phyloP scores from a whole-genome alignment of 2,113 vertebrate species.

The Oxyruncus cristatus region DNA sequence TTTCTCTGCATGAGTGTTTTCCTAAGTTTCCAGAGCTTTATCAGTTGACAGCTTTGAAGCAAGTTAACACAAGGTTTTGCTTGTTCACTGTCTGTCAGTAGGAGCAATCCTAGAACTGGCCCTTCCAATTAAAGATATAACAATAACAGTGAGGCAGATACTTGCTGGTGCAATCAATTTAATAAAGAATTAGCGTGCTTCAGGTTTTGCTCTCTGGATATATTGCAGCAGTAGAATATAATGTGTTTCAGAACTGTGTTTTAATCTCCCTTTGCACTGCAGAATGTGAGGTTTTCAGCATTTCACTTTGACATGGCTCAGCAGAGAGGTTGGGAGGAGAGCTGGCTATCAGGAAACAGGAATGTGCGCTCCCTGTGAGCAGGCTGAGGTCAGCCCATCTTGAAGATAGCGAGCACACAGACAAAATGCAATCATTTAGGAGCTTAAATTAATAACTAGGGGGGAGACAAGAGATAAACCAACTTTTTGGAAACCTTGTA shows the following conservation, averaged over 20 bases:
- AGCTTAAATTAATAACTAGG: not conserved
- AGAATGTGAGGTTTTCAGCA: not conserved
- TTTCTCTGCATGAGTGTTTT: not conserved
- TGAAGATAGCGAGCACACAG: not conserved
- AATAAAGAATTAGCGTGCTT: not conserved
- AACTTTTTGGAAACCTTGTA: not conserved
- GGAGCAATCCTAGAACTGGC: not conserved
- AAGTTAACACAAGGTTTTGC: not conserved
- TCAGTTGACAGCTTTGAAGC: not conserved
- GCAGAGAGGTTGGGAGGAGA: not conserved
- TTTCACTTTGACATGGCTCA: not conserved
- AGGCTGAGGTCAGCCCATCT: not conserved
- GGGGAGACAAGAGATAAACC: not conserved
- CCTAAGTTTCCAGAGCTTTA: not conserved
- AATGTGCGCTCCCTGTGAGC: not conserved
- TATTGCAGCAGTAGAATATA: not conserved
- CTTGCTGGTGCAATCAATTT: not conserved
- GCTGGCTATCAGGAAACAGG: not conserved
- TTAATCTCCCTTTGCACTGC: not conserved
- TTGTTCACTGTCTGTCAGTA: not conserved
- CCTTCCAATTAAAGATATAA: not conserved
- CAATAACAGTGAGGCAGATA: not conserved
- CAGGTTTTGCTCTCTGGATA: not conserved
- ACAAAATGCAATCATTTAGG: not conserved
- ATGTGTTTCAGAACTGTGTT: not conserved